Conservation (phyloP, 2,113 vertebrate genomes). For the Campylomormyrus numenius region DNA sequence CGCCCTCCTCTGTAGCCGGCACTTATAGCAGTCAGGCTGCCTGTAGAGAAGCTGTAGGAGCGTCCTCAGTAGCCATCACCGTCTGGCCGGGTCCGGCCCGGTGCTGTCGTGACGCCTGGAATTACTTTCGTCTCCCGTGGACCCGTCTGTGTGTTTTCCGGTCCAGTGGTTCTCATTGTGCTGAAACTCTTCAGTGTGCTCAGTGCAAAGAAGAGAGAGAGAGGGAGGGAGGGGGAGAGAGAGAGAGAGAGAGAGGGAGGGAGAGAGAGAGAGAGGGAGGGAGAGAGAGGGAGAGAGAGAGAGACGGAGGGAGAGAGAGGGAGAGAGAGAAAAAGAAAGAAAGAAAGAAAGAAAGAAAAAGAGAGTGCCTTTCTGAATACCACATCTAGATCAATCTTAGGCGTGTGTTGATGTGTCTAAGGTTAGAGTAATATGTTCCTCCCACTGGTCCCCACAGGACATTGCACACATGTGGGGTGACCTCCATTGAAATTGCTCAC, state of each 20-base stretch:
- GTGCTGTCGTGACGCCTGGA: constrained; percentile 44
- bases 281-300: constrained; percentile 32
- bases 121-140: constrained; percentile 41
- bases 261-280: constrained; percentile 29
- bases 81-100: constrained; percentile 35
- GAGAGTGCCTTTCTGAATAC: constrained; percentile 63
- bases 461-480: constrained; percentile 23
- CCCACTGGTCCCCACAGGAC: not conserved
- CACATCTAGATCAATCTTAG: constrained; percentile 38
- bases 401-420: constrained; percentile 36
- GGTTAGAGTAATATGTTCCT: constrained; percentile 17
- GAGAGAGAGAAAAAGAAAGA: constrained; percentile 45
- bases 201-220: not conserved
- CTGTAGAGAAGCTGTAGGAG: constrained; percentile 46
- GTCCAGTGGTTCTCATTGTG: constrained; percentile 49
- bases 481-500: constrained; percentile 38
- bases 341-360: constrained; percentile 43
- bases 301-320: constrained; percentile 24
- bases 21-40: constrained; percentile 28
- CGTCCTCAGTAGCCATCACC: constrained; percentile 52
- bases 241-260: constrained; percentile 36
- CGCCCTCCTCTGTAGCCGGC: constrained; percentile 31
- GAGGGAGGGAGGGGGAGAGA: constrained; percentile 7
- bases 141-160: constrained; percentile 45
- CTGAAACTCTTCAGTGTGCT: constrained; percentile 52